phyloP scores from a whole-genome alignment of 2,888 invertebrate species.

The Linnaemya vulpina region DNA sequence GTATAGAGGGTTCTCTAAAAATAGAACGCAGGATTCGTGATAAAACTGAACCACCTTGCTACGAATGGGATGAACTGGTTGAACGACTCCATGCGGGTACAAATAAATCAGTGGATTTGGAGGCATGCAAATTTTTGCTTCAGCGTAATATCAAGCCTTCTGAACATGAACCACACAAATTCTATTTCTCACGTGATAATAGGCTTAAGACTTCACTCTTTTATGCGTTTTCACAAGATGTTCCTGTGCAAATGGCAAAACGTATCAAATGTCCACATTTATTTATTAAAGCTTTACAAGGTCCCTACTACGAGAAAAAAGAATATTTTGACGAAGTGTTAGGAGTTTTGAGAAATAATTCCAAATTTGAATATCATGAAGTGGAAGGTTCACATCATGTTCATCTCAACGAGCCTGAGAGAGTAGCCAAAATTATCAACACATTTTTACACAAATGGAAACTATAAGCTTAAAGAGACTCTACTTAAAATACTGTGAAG shows the following conservation, averaged over 20 bases:
- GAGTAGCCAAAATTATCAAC: conserved; percentile 84
- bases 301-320: conserved; percentile 84
- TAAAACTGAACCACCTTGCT: conserved; percentile 85
- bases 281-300: conserved; percentile 85
- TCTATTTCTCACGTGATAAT: conserved; percentile 87
- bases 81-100: conserved; percentile 85
- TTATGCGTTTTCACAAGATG: conserved; percentile 81
- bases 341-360: conserved; percentile 84
- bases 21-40: conserved; percentile 80
- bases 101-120: conserved; percentile 84
- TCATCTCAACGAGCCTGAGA: conserved; percentile 88
- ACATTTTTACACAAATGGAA: conserved; percentile 84
- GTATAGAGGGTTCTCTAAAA: conserved; percentile 82
- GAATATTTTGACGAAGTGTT: conserved; percentile 85
- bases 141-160: conserved; percentile 85
- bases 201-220: conserved; percentile 84
- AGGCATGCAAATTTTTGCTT: conserved; percentile 84
- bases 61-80: conserved; percentile 86
- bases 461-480: conserved; percentile 83
- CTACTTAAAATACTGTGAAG: background rate
- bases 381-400: conserved; percentile 89
- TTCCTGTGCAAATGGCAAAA: conserved; percentile 84
- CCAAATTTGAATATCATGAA: conserved; percentile 85
- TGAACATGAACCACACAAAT: conserved; percentile 85
- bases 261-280: conserved; percentile 86